Evolutionary conservation across 1,140 invertebrate species (phyloP).

Genomic region (Atta cephalotes): DNA sequence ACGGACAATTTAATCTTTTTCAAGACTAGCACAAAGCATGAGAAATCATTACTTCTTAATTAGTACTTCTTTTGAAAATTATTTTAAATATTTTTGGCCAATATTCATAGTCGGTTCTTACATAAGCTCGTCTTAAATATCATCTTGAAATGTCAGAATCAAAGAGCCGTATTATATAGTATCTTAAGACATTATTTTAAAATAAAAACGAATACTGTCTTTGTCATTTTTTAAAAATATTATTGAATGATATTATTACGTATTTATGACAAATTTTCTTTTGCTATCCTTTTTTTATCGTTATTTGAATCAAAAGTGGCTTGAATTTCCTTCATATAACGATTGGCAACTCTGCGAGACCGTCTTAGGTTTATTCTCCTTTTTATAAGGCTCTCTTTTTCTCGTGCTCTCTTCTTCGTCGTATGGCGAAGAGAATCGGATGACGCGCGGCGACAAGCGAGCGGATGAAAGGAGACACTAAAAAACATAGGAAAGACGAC

Average conservation of each 20-base stretch:
- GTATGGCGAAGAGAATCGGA: slow-evolving; percentile 57
- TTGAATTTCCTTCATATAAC: slow-evolving; percentile 31
- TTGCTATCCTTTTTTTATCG: neutral
- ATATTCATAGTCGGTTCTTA: too few relatives aligned
- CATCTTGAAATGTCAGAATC: too few relatives aligned
- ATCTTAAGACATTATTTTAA: too few relatives aligned
- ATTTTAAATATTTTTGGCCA: neutral
- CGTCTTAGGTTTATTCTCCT: slow-evolving; percentile 38
- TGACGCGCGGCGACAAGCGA: slow-evolving; percentile 62
- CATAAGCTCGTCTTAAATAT: too few relatives aligned
- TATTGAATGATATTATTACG: neutral
- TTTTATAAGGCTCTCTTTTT: slow-evolving; percentile 40
- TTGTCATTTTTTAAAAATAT: neutral
- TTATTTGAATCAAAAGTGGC: slow-evolving; percentile 9
- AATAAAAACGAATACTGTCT: too few relatives aligned
- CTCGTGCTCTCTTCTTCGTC: slow-evolving; percentile 29
- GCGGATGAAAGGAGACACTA: slow-evolving; percentile 66
- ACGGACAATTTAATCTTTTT: slow-evolving; percentile 9
- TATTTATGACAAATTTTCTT: slow-evolving; percentile 1
- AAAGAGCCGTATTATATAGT: too few relatives aligned
- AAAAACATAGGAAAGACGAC: slow-evolving; percentile 76
- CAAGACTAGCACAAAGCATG: neutral
- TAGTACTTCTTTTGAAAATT: neutral
- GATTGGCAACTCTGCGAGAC: slow-evolving; percentile 40
- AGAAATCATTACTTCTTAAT: neutral